Evolutionary conservation across 2,888 invertebrate species (phyloP), one percentile per base, ranked within the genome.

Genomic region (Amorpha juglandis): DNA sequence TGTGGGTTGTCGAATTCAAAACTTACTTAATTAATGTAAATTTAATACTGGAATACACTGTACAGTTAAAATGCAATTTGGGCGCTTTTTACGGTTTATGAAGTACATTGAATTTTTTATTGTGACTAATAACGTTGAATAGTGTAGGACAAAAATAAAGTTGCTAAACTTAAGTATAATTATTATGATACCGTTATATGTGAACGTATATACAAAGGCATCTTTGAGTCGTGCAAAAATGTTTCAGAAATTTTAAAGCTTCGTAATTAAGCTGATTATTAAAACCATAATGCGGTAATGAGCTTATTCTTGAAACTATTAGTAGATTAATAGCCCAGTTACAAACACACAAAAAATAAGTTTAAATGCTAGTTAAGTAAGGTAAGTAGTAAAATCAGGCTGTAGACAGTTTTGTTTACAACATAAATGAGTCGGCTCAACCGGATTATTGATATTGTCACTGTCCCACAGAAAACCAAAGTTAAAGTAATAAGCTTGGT

Each of bases 11-110:
- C 27, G 1, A 27, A 27, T 27, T 4, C 1, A 27, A 27, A 27
- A 27, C 4, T 27, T 27, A 27, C 4, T 27, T 27, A 27, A 4
- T 4, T 3, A 27, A 27, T 27, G 2, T 27, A 4, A 27, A 27
- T 27, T 3, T 27, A 4, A 27, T 27, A 27, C 4, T 27, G 27
- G 27, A 4, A 27, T 27, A 27, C 27, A 27, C 4, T 27, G 38
- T 38, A 16, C 58, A 12, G 38, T 58, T 42, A 58, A 33, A 52
- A 38, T 58, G 58, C 38, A 58, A 42, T 38, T 58, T 42, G 58
- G 19, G 58, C 19, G 58, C 19, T 19, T 19, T 19, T 58, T 58
- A 42, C 55, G 19, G 38, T 16, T 58, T 38, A 58, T 19, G 38
- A 12, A 16, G n/a, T 8, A 55, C 35, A 8, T 38, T 55, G 4